Percentiles rank a stretch among this genome's conserved stretches.
Evolutionary conservation across 2,888 invertebrate genomes (phyloP).

Genomic region (Aspidapion aeneum): DNA sequence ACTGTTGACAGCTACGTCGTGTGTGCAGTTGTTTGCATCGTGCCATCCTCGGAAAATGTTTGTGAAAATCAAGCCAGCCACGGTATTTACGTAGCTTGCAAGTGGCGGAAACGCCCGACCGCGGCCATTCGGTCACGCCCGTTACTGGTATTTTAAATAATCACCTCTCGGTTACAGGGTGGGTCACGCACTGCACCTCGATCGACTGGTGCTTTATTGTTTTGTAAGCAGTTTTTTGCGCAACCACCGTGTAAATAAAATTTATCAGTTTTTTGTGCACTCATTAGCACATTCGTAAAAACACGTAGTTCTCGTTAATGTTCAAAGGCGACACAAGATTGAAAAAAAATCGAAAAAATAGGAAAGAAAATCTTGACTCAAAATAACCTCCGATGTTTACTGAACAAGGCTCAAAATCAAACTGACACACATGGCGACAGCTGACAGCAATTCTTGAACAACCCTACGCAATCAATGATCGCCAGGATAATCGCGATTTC

Average conservation of each 20-base stretch:
- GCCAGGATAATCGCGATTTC: background rate
- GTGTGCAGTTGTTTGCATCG: constrained; percentile 54
- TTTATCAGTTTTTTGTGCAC: background rate
- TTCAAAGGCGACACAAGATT: too few species aligned
- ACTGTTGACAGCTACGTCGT: constrained; percentile 55
- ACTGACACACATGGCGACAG: background rate
- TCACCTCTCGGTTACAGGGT: background rate
- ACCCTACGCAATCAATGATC: background rate
- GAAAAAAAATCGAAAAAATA: background rate
- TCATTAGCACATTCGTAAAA: background rate
- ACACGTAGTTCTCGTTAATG: background rate
- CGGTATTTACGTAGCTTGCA: constrained; percentile 44
- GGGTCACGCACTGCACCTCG: background rate
- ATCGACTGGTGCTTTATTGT: background rate
- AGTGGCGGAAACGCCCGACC: constrained; percentile 11
- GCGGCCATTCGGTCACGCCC: background rate
- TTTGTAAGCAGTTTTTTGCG: background rate
- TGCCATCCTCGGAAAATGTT: constrained; percentile 52
- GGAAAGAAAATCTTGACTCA: background rate
- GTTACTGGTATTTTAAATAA: constrained; percentile 3
- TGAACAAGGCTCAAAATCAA: background rate
- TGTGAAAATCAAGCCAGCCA: constrained; percentile 50
- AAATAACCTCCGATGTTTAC: background rate
- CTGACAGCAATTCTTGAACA: background rate
- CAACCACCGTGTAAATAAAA: background rate